These are phyloP conservation scores for Ochotona princeps DNA, from an alignment of 2,113 vertebrate species.

Conservation along the genomic window DNA sequence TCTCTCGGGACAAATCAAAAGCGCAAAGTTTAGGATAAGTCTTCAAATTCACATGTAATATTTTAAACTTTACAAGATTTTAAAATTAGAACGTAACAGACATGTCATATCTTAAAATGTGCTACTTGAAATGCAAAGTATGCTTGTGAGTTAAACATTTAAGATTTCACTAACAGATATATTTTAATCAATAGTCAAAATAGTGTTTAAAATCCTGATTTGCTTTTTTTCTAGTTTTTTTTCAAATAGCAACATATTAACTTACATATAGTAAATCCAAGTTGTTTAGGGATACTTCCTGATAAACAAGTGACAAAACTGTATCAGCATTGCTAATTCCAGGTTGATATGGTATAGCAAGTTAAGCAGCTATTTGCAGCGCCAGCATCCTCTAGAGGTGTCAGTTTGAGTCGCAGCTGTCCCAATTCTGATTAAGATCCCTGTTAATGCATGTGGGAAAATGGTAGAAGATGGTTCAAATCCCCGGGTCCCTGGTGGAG, in stretches of 20 bases:
- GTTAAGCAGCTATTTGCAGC: too few species aligned
- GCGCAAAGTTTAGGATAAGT: conserved; percentile 33
- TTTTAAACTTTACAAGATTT: conserved; percentile 53
- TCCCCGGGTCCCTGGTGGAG: too few species aligned
- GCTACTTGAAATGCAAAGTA: conserved; percentile 25
- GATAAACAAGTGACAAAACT: conserved; percentile 19
- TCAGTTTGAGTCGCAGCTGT: too few species aligned
- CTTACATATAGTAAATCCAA: background rate
- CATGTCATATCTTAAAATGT: conserved; percentile 55
- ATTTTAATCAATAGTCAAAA: conserved; percentile 35
- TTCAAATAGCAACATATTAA: conserved; percentile 35
- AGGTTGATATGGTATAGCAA: too few species aligned
- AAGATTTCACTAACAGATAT: background rate
- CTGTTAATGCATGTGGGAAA: too few species aligned
- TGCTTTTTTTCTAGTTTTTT: conserved; percentile 30
- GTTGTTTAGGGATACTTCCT: conserved; percentile 25
- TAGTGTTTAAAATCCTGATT: background rate
- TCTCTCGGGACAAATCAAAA: conserved; percentile 44
- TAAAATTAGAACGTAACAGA: background rate
- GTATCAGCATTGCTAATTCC: background rate
- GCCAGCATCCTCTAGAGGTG: too few species aligned
- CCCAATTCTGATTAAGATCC: too few species aligned
- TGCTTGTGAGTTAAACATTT: background rate
- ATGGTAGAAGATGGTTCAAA: too few species aligned
- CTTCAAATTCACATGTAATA: conserved; percentile 30